A percentile compares a stretch with the other conserved stretches of the same genome.
phyloP scores from a whole-genome alignment of 2,888 invertebrate genomes.

The Smittia aterrima region DNA sequence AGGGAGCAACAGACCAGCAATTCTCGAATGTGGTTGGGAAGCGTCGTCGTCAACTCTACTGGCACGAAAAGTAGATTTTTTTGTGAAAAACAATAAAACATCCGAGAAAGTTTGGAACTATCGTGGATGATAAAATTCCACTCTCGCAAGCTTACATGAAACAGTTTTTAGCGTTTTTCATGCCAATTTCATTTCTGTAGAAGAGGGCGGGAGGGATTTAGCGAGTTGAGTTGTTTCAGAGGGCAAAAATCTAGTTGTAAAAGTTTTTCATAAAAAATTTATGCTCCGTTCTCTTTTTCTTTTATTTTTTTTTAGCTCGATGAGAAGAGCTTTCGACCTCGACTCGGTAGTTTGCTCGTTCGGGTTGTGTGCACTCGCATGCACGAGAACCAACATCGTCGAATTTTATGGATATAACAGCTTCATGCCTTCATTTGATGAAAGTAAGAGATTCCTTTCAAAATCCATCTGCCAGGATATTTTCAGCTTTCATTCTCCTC shows the following conservation, averaged over 20 bases:
- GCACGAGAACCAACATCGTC: not conserved
- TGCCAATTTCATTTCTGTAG: not conserved
- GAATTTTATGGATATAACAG: not conserved
- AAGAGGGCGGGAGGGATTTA: no score
- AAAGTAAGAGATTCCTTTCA: not conserved
- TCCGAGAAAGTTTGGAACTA: not conserved
- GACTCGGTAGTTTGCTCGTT: no score
- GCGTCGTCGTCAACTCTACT: not conserved
- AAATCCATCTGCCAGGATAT: constrained; percentile 4
- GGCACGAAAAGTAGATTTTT: not conserved
- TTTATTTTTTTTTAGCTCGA: no score
- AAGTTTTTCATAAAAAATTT: not conserved
- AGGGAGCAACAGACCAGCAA: not conserved
- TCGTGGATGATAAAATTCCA: not conserved
- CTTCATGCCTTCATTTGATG: not conserved
- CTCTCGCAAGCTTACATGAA: not conserved
- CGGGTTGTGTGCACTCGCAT: not conserved
- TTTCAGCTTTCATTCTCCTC: not conserved
- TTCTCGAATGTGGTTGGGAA: not conserved
- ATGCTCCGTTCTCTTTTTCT: no score
- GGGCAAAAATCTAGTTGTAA: not conserved
- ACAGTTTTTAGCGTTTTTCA: not conserved
- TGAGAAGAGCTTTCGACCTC: no score
- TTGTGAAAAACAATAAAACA: constrained; percentile 9
- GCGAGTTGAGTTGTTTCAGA: not conserved